Conservation (phyloP, 1,140 invertebrate species). For the Armadillidium nasatum region DNA sequence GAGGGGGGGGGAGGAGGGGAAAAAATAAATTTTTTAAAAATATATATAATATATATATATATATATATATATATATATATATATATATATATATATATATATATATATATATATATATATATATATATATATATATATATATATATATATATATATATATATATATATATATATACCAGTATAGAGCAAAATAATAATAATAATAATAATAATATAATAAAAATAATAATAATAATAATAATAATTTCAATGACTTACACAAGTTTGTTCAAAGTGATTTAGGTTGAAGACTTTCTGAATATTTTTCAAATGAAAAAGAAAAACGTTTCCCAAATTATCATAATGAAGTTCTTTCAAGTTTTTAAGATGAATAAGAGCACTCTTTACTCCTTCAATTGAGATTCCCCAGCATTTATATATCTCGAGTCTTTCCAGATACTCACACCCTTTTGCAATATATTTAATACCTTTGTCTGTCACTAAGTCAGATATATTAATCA, state of each 20-base stretch:
- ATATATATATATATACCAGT: no score
- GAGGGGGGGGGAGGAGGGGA: no score
- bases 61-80: no score
- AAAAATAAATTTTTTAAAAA: no score
- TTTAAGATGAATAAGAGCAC: slow-evolving; percentile 23
- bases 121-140: no score
- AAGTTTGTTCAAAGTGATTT: slow-evolving; percentile 40
- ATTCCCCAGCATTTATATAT: slow-evolving; percentile 40
- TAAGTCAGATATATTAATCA: slow-evolving; percentile 31
- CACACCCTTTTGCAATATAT: slow-evolving; percentile 30
- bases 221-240: not conserved
- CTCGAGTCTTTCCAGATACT: slow-evolving; percentile 33
- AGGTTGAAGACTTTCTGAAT: slow-evolving; percentile 29
- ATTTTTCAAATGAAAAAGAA: slow-evolving; percentile 31
- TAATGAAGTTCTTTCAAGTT: slow-evolving; percentile 30
- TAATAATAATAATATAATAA: not conserved
- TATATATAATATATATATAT: no score
- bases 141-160: no score
- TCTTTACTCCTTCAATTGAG: slow-evolving; percentile 29
- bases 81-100: no score
- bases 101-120: no score
- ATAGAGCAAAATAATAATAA: slow-evolving; percentile 19
- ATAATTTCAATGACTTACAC: slow-evolving; percentile 26
- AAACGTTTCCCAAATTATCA: slow-evolving; percentile 35
- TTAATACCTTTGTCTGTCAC: slow-evolving; percentile 31